Evolutionary conservation across 1,140 invertebrate species (phyloP), one percentile per base, ranked within the genome.

Genomic region (Trachymyrmex cornetzi): DNA sequence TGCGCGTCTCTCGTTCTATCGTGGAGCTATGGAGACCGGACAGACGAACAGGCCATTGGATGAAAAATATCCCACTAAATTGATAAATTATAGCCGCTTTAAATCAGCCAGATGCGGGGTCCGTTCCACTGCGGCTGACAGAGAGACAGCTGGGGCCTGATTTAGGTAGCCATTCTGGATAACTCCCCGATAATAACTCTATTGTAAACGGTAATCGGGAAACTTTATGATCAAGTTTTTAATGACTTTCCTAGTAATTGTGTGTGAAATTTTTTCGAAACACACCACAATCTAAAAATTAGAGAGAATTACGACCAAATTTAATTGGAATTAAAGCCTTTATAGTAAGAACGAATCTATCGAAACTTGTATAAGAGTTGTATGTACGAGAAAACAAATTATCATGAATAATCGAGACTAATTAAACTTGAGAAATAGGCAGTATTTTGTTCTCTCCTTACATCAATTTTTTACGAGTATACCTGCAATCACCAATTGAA

Each of bases 11-110:
- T 61, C 88, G 64, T 71, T 27, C 53, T 84, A 84, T 63, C 55
- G n/a, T 48, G 69, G 3, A 48, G 67, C 38, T 84, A 74, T 61
- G 69, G 48, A 84, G 80, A 84, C 34, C 55, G 69, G 80, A 75
- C 38, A 74, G 55, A 75, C 55, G 69, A 44, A 75, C 55, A 57
- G 57, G 59, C 38, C 57, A n/a, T 38, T 44, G 38, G 64, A 55
- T 84, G 69, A 84, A 84, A 84, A 84, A 84, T 84, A 44, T n/a
- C 69, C 27, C n/a, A 84, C 80, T 84, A 74, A 84, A 84, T 84
- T 84, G 80, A 84, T 84, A 84, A 84, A 84, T 84, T 84, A 84
- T 84, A 57, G 55, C 57, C 38, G 69, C 57, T 55, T 74, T 75
- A 84, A 84, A 84, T 84, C 69, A 75, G 69, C 38, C 55, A 75